Percentiles rank a stretch among this genome's conserved stretches.
phyloP scores from a whole-genome alignment of 1,140 invertebrate genomes.

The Orussus abietinus region DNA sequence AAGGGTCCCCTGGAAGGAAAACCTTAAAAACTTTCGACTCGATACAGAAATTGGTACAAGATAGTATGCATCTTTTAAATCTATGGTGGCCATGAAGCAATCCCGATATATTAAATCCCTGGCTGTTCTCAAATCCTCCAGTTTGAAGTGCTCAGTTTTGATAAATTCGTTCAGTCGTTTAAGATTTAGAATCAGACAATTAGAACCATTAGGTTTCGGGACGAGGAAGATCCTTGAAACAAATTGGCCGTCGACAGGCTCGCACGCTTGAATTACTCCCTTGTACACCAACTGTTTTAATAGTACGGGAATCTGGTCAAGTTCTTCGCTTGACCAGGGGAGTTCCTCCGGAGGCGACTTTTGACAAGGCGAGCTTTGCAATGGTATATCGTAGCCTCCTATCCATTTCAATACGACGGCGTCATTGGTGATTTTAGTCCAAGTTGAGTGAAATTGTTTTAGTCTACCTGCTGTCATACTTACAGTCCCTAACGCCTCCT shows the following conservation, averaged over 20 bases:
- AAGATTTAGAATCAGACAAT: constrained; percentile 27
- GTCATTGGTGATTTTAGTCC: constrained; percentile 17
- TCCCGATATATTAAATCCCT: constrained; percentile 9
- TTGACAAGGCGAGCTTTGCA: not conserved
- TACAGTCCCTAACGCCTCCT: constrained; percentile 9
- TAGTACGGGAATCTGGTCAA: constrained; percentile 8
- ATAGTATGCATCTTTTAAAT: constrained; percentile 9
- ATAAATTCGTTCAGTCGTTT: constrained; percentile 26
- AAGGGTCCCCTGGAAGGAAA: constrained; percentile 14
- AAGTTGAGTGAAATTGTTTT: constrained; percentile 11
- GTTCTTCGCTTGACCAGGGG: constrained; percentile 6
- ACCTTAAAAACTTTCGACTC: constrained; percentile 19
- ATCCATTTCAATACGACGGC: constrained; percentile 13
- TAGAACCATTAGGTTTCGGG: constrained; percentile 17
- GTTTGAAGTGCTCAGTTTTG: constrained; percentile 24
- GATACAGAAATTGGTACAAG: constrained; percentile 7
- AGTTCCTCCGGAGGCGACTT: not conserved
- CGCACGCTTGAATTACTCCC: too few relatives aligned
- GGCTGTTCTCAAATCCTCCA: constrained; percentile 20
- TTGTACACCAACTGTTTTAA: too few relatives aligned
- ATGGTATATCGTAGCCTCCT: constrained; percentile 17
- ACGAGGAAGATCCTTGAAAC: constrained; percentile 19
- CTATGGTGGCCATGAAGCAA: constrained; percentile 17
- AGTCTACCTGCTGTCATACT: constrained; percentile 16
- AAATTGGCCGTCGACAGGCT: too few relatives aligned